Conservation (phyloP, 2,888 invertebrate species). For the Alsophila aescularia region DNA sequence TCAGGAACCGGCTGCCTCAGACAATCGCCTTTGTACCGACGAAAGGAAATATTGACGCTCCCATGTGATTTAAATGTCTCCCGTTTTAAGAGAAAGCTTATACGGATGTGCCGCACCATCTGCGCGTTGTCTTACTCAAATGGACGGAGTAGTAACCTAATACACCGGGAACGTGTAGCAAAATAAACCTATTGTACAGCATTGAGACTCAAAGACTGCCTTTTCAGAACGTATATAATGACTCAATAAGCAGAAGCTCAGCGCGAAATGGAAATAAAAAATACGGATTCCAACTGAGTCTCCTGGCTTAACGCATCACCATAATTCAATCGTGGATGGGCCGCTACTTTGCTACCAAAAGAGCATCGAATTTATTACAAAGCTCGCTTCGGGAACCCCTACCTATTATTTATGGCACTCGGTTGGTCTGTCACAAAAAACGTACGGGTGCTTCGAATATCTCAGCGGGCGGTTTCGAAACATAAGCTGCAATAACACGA, state of each 20-base stretch:
- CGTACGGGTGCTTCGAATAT: slow-evolving; percentile 80
- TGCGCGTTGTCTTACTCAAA: slow-evolving; percentile 79
- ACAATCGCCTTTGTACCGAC: slow-evolving; percentile 70
- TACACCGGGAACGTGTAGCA: slow-evolving; percentile 60
- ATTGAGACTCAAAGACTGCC: slow-evolving; percentile 57
- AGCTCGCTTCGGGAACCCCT: slow-evolving; percentile 79
- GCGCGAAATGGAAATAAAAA: slow-evolving; percentile 75
- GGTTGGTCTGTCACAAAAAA: slow-evolving; percentile 84
- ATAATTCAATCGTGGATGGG: slow-evolving; percentile 80
- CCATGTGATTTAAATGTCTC: slow-evolving; percentile 78
- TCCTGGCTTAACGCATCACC: slow-evolving; percentile 81
- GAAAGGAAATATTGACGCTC: slow-evolving; percentile 79
- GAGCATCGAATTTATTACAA: slow-evolving; percentile 84
- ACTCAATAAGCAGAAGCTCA: slow-evolving; percentile 64
- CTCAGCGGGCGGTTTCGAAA: slow-evolving; percentile 81
- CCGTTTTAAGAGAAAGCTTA: slow-evolving; percentile 82
- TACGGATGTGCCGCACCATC: slow-evolving; percentile 74
- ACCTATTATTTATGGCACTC: slow-evolving; percentile 84
- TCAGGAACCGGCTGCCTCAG: slow-evolving; percentile 62
- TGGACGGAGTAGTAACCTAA: slow-evolving; percentile 74
- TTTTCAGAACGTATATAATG: slow-evolving; percentile 61
- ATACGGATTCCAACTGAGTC: slow-evolving; percentile 69
- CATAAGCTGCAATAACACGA: slow-evolving; percentile 84
- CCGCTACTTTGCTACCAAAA: slow-evolving; percentile 79
- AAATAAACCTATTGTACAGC: slow-evolving; percentile 70